Evolutionary conservation across 2,888 invertebrate species (phyloP).

Genomic region (Eucriotettix oculatus): DNA sequence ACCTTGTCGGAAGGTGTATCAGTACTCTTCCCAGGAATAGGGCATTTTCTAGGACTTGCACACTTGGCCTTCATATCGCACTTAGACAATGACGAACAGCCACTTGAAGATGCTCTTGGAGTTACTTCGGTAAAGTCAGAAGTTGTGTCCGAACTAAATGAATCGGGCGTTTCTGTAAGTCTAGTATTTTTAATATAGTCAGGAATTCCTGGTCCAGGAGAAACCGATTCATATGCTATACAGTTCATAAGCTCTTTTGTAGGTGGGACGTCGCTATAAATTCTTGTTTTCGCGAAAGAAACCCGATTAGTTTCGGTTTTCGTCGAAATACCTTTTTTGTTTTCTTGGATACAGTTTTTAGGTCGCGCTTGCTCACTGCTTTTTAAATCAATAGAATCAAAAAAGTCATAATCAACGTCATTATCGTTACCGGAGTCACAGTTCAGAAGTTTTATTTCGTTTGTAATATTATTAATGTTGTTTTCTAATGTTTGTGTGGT

Average conservation of each 20-base stretch:
- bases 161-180: background rate
- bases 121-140: constrained; percentile 13
- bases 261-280: background rate
- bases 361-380: too few relatives aligned
- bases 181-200: too few relatives aligned
- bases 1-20: background rate
- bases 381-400: too few relatives aligned
- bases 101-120: constrained; percentile 13
- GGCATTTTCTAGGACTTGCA: too few relatives aligned
- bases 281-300: background rate
- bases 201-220: background rate
- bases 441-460: too few relatives aligned
- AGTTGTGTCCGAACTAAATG: constrained; percentile 4
- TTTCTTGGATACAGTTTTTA: too few relatives aligned
- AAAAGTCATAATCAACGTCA: too few relatives aligned
- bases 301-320: too few relatives aligned
- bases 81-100: constrained; percentile 12
- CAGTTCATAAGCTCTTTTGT: constrained; percentile 8
- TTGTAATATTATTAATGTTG: too few relatives aligned
- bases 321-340: too few relatives aligned
- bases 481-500: too few relatives aligned
- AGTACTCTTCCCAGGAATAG: background rate
- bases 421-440: too few relatives aligned
- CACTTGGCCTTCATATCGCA: background rate
- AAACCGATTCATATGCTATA: constrained; percentile 4